Conservation (phyloP, 2,113 vertebrate genomes). For the Tyrannus savana region DNA sequence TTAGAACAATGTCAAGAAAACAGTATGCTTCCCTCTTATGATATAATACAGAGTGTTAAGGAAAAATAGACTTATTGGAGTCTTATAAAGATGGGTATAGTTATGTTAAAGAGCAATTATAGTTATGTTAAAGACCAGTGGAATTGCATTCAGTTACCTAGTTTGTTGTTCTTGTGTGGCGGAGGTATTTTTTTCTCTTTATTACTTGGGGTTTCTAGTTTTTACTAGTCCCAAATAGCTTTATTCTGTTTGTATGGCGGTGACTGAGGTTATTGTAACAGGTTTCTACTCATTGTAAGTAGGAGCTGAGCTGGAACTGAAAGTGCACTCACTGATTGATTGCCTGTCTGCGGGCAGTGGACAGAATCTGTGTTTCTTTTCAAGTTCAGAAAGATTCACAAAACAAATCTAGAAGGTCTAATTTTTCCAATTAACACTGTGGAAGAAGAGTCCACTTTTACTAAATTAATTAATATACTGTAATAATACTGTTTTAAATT, state of each 20-base stretch:
- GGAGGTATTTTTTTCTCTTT: neutral
- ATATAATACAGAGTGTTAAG: neutral
- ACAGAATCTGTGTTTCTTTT: conserved; percentile 74
- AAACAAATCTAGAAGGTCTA: conserved; percentile 69
- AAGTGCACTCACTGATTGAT: conserved; percentile 78
- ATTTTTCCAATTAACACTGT: conserved; percentile 68
- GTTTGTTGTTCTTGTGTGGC: neutral
- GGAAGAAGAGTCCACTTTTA: conserved; percentile 3
- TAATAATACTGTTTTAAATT: neutral
- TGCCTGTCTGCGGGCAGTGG: conserved; percentile 73
- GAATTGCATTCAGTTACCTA: neutral
- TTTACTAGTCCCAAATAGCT: conserved; percentile 19
- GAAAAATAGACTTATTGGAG: neutral
- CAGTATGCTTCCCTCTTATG: neutral
- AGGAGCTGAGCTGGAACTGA: conserved; percentile 77
- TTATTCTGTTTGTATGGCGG: conserved; percentile 61
- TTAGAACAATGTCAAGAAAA: neutral
- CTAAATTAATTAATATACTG: neutral
- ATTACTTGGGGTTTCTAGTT: neutral
- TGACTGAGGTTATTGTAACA: conserved; percentile 76
- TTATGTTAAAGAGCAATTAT: neutral
- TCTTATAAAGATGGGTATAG: neutral
- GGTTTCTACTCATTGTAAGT: conserved; percentile 68
- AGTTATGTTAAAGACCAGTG: neutral
- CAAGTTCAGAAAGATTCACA: conserved; percentile 73